phyloP scores from a whole-genome alignment of 2,113 vertebrate species.

The Bubo blakistoni region DNA sequence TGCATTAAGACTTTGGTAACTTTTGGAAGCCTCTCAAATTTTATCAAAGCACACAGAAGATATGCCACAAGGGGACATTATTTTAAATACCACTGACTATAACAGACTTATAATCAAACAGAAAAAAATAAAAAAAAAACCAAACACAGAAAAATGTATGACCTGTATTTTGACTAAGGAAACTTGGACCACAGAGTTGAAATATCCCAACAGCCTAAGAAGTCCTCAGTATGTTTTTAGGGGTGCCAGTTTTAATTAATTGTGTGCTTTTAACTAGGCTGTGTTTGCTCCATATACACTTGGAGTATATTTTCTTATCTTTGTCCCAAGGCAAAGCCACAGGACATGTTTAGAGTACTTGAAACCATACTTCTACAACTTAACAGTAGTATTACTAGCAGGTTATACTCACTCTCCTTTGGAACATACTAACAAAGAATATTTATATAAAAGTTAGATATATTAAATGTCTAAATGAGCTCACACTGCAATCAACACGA shows the following conservation, averaged over 20 bases:
- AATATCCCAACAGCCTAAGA: not conserved
- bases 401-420: not conserved
- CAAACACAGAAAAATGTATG: too few relatives aligned
- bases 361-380: not conserved
- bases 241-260: not conserved
- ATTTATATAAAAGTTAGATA: not conserved
- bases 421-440: not conserved
- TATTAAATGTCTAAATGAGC: not conserved
- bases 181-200: not conserved
- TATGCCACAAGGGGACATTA: accelerated
- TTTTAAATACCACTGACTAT: not conserved
- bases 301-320: not conserved
- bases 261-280: not conserved
- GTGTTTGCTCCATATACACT: not conserved
- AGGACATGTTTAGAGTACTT: not conserved
- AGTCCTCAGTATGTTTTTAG: not conserved
- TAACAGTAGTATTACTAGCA: not conserved
- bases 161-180: not conserved
- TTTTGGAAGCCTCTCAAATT: not conserved
- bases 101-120: not conserved
- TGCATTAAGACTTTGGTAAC: not conserved
- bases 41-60: not conserved
- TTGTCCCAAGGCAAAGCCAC: not conserved
- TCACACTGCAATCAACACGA: not conserved
- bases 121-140: not conserved